Percentiles rank a stretch among this genome's conserved stretches.
Evolutionary conservation across 2,113 vertebrate species (phyloP).

Genomic region (Salvelinus namaycush): DNA sequence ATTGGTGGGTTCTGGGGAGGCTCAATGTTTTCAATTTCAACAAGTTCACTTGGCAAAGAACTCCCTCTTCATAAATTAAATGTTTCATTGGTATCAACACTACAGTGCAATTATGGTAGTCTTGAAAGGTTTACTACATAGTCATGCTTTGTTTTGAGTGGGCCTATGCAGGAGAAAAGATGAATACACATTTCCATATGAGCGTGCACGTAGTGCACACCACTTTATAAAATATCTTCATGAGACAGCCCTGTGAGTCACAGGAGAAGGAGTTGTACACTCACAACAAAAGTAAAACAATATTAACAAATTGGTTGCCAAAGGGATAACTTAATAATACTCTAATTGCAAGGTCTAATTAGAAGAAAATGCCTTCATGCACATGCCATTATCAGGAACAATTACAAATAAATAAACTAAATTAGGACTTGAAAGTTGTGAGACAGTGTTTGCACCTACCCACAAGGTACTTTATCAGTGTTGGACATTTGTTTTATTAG

Average conservation of each 20-base stretch:
- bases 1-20: constrained; percentile 48
- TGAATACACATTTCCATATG: constrained; percentile 8
- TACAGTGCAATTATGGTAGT: constrained; percentile 51
- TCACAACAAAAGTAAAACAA: neutral
- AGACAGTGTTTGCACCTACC: too few species aligned
- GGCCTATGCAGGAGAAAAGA: constrained; percentile 9
- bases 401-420: too few species aligned
- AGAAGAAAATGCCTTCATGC: too few species aligned
- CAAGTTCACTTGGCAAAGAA: constrained; percentile 48
- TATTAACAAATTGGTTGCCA: too few species aligned
- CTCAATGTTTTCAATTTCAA: constrained; percentile 61
- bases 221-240: neutral
- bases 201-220: neutral
- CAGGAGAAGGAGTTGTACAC: neutral
- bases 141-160: constrained; percentile 34
- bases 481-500: too few species aligned
- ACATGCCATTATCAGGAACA: too few species aligned
- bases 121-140: constrained; percentile 53
- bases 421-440: too few species aligned
- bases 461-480: too few species aligned
- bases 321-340: too few species aligned
- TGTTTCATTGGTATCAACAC: constrained; percentile 62
- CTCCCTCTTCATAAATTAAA: constrained; percentile 51
- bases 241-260: neutral
- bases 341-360: too few species aligned